Base-by-base conservation (phyloP, 2,888 invertebrate genomes). In the Tipula helvola region DNA sequence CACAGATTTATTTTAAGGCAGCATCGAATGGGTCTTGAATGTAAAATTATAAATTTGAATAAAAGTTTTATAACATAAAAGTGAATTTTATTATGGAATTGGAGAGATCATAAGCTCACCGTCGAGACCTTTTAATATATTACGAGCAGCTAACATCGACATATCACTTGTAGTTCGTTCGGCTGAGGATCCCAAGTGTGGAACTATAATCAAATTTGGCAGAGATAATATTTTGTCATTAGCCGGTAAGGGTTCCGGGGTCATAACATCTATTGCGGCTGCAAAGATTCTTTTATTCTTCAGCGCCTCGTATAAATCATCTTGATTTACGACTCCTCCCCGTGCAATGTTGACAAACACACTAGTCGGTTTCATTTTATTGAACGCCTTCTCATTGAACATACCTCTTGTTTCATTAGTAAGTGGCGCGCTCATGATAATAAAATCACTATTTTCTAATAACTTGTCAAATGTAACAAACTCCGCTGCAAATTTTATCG, bases 211-310 rank as follows among this genome's bases (percentile, higher is more conserved):
- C 90, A 96, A 95, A 91, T 98, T 98, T 3, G 95, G 94, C 44
- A 98, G 91, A 39, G 93, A 94, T 13, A 97, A 90, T n/a, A 98
- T 92, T 87, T 95, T 95, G 90, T 97, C 95, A 90, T 95, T 94
- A 5, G 93, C 91, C 0, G 98, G 96, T 87, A 99, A 90, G 0
- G 98, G 98, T 90, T 99, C 98, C 0, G 98, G 98, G 0, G 95
- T 94, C 89, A 96, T 96, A 3, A 98, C 98, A 90, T 99, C 98
- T 2, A 99, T 92, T 0, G 98, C 98, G 1, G 98, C 98, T 0
- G 96, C 96, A 90, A 95, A 95, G 88, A 98, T 98, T 88, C 93
- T 92, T 1, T 94, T 94, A 57, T 92, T 93, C 89, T 94, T 94
- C 86, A 99, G 91, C 0, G 98, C 98, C 86, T 94, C 93, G 87